Conservation (phyloP, 2,113 vertebrate species). For the Rattus norvegicus region GRCr8 NC_086037.1:67262001-67262500, state of each 20-base stretch:
- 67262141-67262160: not conserved
- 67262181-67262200: too few species aligned
- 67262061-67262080: not conserved
- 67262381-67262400: too few species aligned
- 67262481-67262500: not conserved
- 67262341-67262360: not conserved
- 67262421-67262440: not conserved
- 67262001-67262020: not conserved
- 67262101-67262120: not conserved
- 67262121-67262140: not conserved
- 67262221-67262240: not conserved
- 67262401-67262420: not conserved
- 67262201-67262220: not conserved
- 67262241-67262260: not conserved
- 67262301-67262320: too few species aligned
- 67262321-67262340: not conserved
- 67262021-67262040: not conserved
- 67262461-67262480: not conserved
- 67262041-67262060: not conserved
- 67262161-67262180: too few species aligned
- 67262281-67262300: not conserved
- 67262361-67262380: not conserved
- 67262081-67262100: not conserved
- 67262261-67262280: not conserved
- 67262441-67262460: not conserved